phyloP scores from a whole-genome alignment of 1,140 invertebrate genomes.

The Trichonephila inaurata region DNA sequence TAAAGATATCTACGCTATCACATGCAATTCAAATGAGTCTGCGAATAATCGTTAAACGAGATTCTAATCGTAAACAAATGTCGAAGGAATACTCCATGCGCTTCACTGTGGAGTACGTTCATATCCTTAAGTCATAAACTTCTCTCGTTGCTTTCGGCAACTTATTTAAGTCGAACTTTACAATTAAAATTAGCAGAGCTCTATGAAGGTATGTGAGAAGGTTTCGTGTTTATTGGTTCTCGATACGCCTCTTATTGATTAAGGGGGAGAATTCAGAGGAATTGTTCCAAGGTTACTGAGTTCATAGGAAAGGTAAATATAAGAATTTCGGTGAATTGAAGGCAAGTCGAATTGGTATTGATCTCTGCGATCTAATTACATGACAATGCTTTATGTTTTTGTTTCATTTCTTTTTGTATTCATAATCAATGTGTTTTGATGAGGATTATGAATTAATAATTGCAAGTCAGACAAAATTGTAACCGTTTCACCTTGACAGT shows the following conservation, averaged over 20 bases:
- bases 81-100: not conserved
- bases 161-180: constrained; percentile 22
- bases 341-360: too few species aligned
- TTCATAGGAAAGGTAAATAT: not conserved
- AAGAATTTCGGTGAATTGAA: not conserved
- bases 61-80: constrained; percentile 30
- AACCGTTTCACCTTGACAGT: too few species aligned
- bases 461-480: too few species aligned
- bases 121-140: not conserved
- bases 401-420: too few species aligned
- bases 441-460: too few species aligned
- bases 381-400: too few species aligned
- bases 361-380: too few species aligned
- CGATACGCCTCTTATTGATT: constrained; percentile 15
- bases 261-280: not conserved
- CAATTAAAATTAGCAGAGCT: not conserved
- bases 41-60: constrained; percentile 20
- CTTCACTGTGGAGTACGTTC: not conserved
- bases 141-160: not conserved
- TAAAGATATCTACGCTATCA: not conserved
- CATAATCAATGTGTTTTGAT: too few species aligned
- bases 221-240: not conserved
- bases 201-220: not conserved
- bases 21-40: constrained; percentile 13
- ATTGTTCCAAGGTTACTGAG: not conserved